Evolutionary conservation across 2,113 vertebrate genomes (phyloP).

Genomic region (Prunella himalayana): DNA sequence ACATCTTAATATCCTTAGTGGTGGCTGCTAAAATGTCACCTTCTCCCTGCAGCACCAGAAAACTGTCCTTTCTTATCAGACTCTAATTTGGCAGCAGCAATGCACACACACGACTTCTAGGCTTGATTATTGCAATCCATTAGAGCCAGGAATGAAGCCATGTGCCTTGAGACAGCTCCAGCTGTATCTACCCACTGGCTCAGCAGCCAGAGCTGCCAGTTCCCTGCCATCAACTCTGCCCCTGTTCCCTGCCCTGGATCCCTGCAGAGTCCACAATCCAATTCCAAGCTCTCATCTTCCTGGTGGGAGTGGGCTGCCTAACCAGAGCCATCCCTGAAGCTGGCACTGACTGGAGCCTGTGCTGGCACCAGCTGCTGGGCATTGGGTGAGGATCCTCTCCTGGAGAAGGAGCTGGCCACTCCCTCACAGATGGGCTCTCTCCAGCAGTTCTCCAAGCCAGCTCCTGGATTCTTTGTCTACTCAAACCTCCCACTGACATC

Average conservation of each 20-base stretch:
- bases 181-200: not conserved
- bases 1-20: not conserved
- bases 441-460: not conserved
- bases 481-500: not conserved
- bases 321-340: not conserved
- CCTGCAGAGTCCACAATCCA: not conserved
- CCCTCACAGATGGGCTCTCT: not conserved
- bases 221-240: not conserved
- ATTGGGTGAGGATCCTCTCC: fast-evolving
- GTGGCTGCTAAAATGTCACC: not conserved
- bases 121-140: not conserved
- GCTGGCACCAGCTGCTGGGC: not conserved
- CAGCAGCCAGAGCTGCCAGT: not conserved
- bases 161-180: not conserved
- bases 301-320: fast-evolving
- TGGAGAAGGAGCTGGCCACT: not conserved
- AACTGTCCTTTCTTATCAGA: not conserved
- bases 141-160: not conserved
- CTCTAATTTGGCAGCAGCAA: not conserved
- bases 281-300: not conserved
- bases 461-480: not conserved
- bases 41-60: not conserved
- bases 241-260: not conserved
- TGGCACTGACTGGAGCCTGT: not conserved
- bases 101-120: not conserved